These are phyloP conservation scores for Zaprionus camerounensis DNA, from an alignment of 1,140 invertebrate species.

Conservation along the genomic window DNA sequence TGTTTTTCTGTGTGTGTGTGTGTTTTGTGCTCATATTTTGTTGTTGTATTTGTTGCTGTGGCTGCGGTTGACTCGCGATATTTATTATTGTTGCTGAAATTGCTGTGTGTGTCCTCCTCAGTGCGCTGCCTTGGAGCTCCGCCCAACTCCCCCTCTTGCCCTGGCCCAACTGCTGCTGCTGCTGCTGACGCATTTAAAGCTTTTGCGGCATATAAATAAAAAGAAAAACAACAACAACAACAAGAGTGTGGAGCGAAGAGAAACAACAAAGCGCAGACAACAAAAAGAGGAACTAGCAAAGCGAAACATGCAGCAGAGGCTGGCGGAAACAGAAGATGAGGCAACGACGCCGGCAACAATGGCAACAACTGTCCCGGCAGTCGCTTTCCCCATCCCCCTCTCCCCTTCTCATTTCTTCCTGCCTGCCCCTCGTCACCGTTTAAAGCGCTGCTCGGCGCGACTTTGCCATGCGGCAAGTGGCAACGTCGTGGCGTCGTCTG, in stretches of 20 bases:
- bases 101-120: conserved; percentile 71
- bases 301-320: conserved; percentile 51
- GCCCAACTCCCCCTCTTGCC: neutral
- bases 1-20: conserved; percentile 29
- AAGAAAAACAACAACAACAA: conserved; percentile 19
- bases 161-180: conserved; percentile 6
- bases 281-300: conserved; percentile 60
- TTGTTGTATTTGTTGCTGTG: conserved; percentile 60
- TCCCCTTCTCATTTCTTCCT: neutral
- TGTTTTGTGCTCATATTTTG: conserved; percentile 49
- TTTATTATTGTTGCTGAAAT: conserved; percentile 82
- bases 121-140: neutral
- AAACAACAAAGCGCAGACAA: conserved; percentile 13
- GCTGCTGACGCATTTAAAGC: conserved; percentile 79
- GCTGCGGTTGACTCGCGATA: conserved; percentile 79
- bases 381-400: neutral
- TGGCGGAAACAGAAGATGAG: conserved; percentile 9
- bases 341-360: conserved; percentile 46
- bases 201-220: conserved; percentile 80
- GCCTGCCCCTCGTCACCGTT: neutral
- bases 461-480: conserved; percentile 34
- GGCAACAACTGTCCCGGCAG: conserved; percentile 31
- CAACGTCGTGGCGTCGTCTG: conserved; percentile 53
- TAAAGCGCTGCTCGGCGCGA: conserved; percentile 18
- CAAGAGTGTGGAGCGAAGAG: neutral